Evolutionary conservation across 2,888 invertebrate genomes (phyloP), one percentile per base, ranked within the genome.

Genomic region (Apotomis turbidana): DNA sequence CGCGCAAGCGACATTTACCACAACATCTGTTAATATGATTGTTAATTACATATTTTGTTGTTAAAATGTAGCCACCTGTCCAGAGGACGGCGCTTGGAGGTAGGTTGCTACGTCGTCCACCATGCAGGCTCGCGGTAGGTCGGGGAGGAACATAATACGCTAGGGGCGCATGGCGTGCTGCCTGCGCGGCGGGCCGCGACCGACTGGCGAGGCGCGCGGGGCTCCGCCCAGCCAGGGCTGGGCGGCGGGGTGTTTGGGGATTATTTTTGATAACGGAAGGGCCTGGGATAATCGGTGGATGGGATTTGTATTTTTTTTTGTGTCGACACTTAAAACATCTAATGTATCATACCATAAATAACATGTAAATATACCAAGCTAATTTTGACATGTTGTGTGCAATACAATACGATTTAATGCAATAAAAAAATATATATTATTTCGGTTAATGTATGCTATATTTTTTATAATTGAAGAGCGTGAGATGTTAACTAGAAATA

Each of bases 101-200:
- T 97, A 97, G 93, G 97, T 97, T 93, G 97, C 97, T 94, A 97
- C 97, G 97, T 97, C 97, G 96, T 97, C 97, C 96, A 97, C 97
- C 97, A 97, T 97, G 95, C 97, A 97, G 97, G 97, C 97, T 95
- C 97, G 96, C 94, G 97, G 95, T 90, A 97, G 96, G 94, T 97
- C 97, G 94, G 97, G 97, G 95, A 97, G 97, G 95, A 97, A 97
- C 97, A 97, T 97, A 91, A 90, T 90, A 90, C 90, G 90, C 88
- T 90, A 91, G 83, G 86, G 88, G 90, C 91, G 89, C 92, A 93
- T 90, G 87, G 90, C 91, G 92, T 88, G 90, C 86, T 91, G 85
- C 89, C 90, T 85, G 83, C 91, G 92, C 92, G 91, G 91, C 88
- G 90, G 87, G 88, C 91, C 92, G 91, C 93, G 91, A 85, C 90